These are phyloP conservation scores for Nomia melanderi DNA, from an alignment of 1,140 invertebrate genomes.

Conservation along the genomic window DNA sequence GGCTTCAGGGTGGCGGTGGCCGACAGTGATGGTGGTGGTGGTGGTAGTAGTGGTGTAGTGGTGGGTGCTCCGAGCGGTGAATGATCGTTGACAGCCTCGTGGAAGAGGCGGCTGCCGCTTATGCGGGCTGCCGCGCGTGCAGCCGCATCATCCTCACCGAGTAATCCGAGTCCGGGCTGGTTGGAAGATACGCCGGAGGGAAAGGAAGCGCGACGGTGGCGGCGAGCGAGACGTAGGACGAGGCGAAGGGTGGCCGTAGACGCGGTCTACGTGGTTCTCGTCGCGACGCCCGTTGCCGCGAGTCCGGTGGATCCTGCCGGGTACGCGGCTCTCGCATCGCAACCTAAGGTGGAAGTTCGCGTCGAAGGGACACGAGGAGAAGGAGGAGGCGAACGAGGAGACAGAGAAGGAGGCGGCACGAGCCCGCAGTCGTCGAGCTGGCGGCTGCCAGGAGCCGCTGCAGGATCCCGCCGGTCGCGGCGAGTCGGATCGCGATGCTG, in stretches of 20 bases:
- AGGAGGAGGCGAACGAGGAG: constrained; percentile 7
- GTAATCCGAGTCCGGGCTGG: constrained; percentile 43
- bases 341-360: constrained; percentile 18
- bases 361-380: constrained; percentile 30
- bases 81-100: constrained; percentile 66
- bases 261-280: neutral
- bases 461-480: constrained; percentile 54
- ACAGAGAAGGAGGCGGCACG: constrained; percentile 19
- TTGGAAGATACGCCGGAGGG: constrained; percentile 39
- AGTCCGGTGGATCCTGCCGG: constrained; percentile 11
- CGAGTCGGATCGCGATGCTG: constrained; percentile 24
- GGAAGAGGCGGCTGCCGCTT: constrained; percentile 64
- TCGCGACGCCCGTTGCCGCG: constrained; percentile 4
- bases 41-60: constrained; percentile 55
- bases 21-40: constrained; percentile 51
- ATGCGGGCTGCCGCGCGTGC: constrained; percentile 61
- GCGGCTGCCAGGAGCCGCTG: constrained; percentile 62
- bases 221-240: neutral
- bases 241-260: constrained; percentile 26
- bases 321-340: constrained; percentile 7
- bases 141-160: constrained; percentile 54
- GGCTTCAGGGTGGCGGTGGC: constrained; percentile 60
- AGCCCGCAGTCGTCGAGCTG: constrained; percentile 58
- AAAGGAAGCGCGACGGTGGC: neutral
- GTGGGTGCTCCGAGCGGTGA: constrained; percentile 65